Conservation (phyloP, 2,797 vertebrate species). For the Antennarius maculatus region DNA sequence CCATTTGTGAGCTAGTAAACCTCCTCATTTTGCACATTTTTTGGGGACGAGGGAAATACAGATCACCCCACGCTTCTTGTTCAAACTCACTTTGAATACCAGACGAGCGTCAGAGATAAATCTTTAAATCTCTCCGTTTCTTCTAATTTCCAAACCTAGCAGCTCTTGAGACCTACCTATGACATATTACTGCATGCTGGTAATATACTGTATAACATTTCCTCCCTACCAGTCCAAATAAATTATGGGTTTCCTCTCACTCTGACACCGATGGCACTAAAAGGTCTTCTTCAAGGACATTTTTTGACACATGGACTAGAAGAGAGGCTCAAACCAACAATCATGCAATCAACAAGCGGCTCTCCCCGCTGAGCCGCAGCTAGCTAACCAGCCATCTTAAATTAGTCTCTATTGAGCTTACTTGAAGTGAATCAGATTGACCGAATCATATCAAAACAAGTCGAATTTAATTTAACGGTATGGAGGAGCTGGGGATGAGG, state of each 20-base stretch:
- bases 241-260: too few relatives aligned
- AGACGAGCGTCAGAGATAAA: too few relatives aligned
- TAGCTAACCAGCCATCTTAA: background rate
- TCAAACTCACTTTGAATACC: too few relatives aligned
- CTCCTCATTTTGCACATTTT: too few relatives aligned
- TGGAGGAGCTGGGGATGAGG: background rate
- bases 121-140: too few relatives aligned
- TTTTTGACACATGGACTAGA: background rate
- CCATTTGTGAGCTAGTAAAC: too few relatives aligned
- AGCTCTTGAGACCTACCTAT: background rate
- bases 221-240: too few relatives aligned
- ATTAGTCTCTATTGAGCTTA: constrained; percentile 1
- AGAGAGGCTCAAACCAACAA: constrained; percentile 6
- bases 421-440: constrained; percentile 5
- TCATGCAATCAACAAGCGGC: background rate
- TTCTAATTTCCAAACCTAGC: background rate
- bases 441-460: constrained; percentile 32
- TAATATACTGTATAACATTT: too few relatives aligned
- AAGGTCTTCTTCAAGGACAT: constrained; percentile 9
- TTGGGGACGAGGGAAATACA: too few relatives aligned
- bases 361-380: background rate
- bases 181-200: too few relatives aligned
- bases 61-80: too few relatives aligned
- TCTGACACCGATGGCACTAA: too few relatives aligned
- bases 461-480: constrained; percentile 16